Evolutionary conservation across 2,797 vertebrate species (phyloP), one percentile per base, ranked within the genome.

Genomic region (Agapornis canus): DNA sequence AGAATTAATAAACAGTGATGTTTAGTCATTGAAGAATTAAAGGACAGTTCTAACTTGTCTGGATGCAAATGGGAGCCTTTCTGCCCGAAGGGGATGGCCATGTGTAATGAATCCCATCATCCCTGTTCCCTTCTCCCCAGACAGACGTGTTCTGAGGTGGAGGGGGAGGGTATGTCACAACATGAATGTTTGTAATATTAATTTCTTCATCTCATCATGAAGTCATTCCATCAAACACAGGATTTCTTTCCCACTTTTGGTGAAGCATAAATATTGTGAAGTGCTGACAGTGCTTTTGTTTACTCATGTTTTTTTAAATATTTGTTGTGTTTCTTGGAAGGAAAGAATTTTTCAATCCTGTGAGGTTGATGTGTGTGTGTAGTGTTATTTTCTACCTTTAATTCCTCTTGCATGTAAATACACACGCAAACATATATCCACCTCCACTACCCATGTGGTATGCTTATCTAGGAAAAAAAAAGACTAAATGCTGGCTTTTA

Each of bases 281-380:
- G 66, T 75, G 31, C 31, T 66, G 52, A 17, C 12, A 26, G 43
- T 66, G 31, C 35, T 75, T 83, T 86, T 83, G 12, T 56, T 68
- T 60, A 6, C 14, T 40, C 66, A 18, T 27, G 16, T 2, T 49
- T 71, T 66, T 56, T 51, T 1, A 39, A 86, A n/a, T 75, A 35
- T 70, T 78, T 54, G 11, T 63, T 60, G 11, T 21, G 25, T 37
- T 61, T 84, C 21, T 71, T 86, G 66, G 27, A 59, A 83, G 20
- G 16, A 37, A 83, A 32, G 40, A 42, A 4, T 54, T 77, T 77
- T 76, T 72, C n/a, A 39, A 21, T 88, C 56, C 40, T 31, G 31
- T 83, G 32, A 56, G 49, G 18, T 10, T 56, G 45, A 26, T 35
- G 35, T 0, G 1, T 0, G 1, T 18, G 21, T 89, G 18, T 26